Evolutionary conservation across 2,113 vertebrate genomes (phyloP).

Genomic region (Elanoides forficatus): DNA sequence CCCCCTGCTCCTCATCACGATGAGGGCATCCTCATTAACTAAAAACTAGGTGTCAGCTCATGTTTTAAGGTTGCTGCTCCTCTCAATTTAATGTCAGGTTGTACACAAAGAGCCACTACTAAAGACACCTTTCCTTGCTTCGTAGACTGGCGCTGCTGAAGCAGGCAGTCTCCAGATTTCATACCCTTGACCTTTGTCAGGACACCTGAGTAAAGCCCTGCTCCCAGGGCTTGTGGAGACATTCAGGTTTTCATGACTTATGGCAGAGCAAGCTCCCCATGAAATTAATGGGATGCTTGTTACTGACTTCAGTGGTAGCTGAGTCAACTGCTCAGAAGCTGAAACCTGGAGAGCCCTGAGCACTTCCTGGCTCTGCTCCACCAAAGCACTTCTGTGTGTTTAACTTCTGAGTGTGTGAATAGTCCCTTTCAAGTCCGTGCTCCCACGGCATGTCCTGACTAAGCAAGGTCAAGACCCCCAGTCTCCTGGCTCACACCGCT

Average conservation of each 20-base stretch:
- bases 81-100: not conserved
- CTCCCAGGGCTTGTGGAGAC: not conserved
- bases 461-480: slow-evolving; percentile 18
- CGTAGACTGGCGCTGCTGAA: not conserved
- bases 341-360: not conserved
- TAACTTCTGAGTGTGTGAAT: not conserved
- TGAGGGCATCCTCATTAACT: not conserved
- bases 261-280: not conserved
- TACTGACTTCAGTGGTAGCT: not conserved
- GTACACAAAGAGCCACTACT: not conserved
- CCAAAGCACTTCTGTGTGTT: not conserved
- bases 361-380: slow-evolving; percentile 20
- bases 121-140: not conserved
- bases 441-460: not conserved
- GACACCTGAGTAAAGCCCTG: not conserved
- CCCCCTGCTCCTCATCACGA: not conserved
- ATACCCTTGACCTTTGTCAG: not conserved
- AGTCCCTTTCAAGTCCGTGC: not conserved
- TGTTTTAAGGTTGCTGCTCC: not conserved
- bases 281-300: not conserved
- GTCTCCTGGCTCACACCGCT: not conserved
- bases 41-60: not conserved
- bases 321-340: not conserved
- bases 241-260: not conserved
- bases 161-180: not conserved